These are phyloP conservation scores for Linhomoeus sp. DNA, from an alignment of 2,888 invertebrate species.

Conservation along the genomic window DNA sequence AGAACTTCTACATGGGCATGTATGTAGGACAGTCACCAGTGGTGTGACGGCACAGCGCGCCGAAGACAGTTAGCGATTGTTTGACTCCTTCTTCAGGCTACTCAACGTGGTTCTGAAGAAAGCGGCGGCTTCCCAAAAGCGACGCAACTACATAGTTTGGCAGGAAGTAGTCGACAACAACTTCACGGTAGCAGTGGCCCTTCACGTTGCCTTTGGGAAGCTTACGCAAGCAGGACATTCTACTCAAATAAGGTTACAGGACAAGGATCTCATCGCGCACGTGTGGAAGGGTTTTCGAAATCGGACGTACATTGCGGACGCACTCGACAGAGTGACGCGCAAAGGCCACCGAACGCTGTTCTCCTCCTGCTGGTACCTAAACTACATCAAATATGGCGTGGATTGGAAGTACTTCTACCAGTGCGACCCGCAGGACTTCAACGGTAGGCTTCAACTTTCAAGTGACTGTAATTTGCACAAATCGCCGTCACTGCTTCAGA, in stretches of 20 bases:
- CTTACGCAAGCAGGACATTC: too few relatives aligned
- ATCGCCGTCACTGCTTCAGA: too few relatives aligned
- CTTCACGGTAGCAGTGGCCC: neutral
- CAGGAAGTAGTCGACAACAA: constrained; percentile 67
- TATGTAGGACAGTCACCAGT: too few relatives aligned
- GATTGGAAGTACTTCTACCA: constrained; percentile 31
- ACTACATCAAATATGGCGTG: constrained; percentile 41
- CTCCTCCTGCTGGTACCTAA: constrained; percentile 68
- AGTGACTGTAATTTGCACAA: too few relatives aligned
- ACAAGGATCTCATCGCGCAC: constrained; percentile 41
- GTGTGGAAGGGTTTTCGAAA: constrained; percentile 59
- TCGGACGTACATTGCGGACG: too few relatives aligned
- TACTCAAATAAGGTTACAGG: too few relatives aligned
- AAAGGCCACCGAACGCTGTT: constrained; percentile 33
- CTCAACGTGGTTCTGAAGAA: too few relatives aligned
- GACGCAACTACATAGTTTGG: constrained; percentile 47
- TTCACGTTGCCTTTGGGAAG: too few relatives aligned
- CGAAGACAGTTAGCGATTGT: too few relatives aligned
- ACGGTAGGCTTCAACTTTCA: too few relatives aligned
- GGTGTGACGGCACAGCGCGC: too few relatives aligned
- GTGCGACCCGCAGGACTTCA: constrained; percentile 31
- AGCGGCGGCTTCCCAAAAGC: constrained; percentile 10
- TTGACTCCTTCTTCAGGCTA: neutral
- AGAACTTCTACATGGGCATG: constrained; percentile 50
- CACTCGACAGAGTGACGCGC: constrained; percentile 4